Conservation (phyloP, 2,797 vertebrate genomes). For the Phalloptychus januarius region DNA sequence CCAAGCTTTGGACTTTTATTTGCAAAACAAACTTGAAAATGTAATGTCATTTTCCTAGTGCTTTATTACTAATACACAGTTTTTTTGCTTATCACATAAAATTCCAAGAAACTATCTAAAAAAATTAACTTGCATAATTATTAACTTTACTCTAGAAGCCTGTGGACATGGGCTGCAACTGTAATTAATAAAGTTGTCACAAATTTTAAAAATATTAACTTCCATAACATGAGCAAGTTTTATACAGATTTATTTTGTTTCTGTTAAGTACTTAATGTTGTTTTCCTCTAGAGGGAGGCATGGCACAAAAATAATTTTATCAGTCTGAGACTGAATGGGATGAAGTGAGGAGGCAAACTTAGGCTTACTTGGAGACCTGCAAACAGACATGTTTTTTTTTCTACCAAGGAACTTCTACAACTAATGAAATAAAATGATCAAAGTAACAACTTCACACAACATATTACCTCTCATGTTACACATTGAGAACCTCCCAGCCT, state of each 20-base stretch:
- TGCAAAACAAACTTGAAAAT: not conserved
- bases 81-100: not conserved
- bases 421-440: slow-evolving; percentile 27
- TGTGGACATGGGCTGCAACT: not conserved
- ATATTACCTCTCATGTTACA: slow-evolving; percentile 29
- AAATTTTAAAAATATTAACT: not conserved
- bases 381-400: not conserved
- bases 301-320: slow-evolving; percentile 42
- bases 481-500: slow-evolving; percentile 13
- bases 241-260: not conserved
- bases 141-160: not conserved
- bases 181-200: not conserved
- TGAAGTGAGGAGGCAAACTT: slow-evolving; percentile 19
- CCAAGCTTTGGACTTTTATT: not conserved
- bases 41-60: not conserved
- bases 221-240: not conserved
- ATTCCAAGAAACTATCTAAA: not conserved
- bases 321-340: not conserved
- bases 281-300: slow-evolving; percentile 72
- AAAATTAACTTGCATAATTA: not conserved
- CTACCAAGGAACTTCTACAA: slow-evolving; percentile 4
- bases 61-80: not conserved
- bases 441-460: slow-evolving; percentile 1
- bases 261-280: slow-evolving; percentile 17
- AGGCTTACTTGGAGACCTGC: slow-evolving; percentile 11